Evolutionary conservation across 2,797 vertebrate species (phyloP).

Genomic region (Anas bahamensis): DNA sequence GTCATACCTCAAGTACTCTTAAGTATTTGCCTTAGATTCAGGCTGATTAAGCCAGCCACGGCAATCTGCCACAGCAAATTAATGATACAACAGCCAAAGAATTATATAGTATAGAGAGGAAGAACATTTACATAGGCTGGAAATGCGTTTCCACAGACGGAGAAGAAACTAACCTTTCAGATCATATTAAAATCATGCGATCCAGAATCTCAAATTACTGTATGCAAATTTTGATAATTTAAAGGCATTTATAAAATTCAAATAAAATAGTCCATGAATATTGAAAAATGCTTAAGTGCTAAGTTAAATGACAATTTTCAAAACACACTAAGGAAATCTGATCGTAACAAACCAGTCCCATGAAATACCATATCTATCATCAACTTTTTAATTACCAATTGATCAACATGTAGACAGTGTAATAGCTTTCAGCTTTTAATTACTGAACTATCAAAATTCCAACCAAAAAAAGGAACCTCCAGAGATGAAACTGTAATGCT

Average conservation of each 20-base stretch:
- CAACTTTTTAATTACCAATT: constrained; percentile 78
- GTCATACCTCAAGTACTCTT: background rate
- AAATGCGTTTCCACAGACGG: background rate
- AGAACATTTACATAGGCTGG: background rate
- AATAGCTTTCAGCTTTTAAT: constrained; percentile 79
- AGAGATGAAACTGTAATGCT: constrained; percentile 75
- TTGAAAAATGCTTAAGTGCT: constrained; percentile 62
- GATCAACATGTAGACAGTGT: constrained; percentile 74
- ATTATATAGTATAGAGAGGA: background rate
- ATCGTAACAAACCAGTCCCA: constrained; percentile 49
- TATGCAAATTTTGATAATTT: constrained; percentile 69
- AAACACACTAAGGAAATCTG: constrained; percentile 61
- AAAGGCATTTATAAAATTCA: constrained; percentile 73
- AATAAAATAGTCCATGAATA: constrained; percentile 69
- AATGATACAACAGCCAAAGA: background rate
- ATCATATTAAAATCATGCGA: constrained; percentile 42
- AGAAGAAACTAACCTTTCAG: constrained; percentile 19
- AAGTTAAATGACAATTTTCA: constrained; percentile 65
- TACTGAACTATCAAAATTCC: constrained; percentile 78
- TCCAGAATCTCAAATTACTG: constrained; percentile 61
- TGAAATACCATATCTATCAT: constrained; percentile 64
- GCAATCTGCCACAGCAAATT: background rate
- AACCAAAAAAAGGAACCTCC: constrained; percentile 75
- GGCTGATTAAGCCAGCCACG: constrained; percentile 16
- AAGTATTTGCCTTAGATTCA: background rate